A percentile compares a stretch with the other conserved stretches of the same genome.
phyloP scores from a whole-genome alignment of 2,888 invertebrate genomes.

The Protophormia terraenovae region DNA sequence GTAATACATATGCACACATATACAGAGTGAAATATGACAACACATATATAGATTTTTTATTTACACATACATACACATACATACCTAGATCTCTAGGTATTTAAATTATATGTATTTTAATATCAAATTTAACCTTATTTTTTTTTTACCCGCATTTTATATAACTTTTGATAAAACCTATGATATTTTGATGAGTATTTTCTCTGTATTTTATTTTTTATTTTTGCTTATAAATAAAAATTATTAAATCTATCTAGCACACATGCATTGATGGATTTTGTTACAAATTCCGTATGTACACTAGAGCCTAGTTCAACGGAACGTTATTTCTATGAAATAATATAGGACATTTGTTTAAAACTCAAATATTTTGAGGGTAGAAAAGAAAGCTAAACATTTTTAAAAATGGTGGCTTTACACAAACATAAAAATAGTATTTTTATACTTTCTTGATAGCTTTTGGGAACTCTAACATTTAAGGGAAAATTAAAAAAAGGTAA shows the following conservation, averaged over 20 bases:
- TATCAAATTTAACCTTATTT: background rate
- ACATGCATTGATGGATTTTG: background rate
- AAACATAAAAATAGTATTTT: too few relatives aligned
- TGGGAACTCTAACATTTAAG: too few relatives aligned
- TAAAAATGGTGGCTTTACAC: too few relatives aligned
- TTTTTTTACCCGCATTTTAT: background rate
- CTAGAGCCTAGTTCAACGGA: background rate
- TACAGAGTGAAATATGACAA: background rate
- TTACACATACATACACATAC: background rate
- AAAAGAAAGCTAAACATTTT: too few relatives aligned
- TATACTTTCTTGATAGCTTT: too few relatives aligned
- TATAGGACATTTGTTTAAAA: too few relatives aligned
- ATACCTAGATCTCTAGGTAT: background rate
- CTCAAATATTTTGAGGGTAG: too few relatives aligned
- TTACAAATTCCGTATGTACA: background rate
- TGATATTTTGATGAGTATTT: constrained; percentile 4
- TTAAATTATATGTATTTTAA: background rate
- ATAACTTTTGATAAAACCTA: background rate
- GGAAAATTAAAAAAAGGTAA: too few relatives aligned
- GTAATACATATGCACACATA: background rate
- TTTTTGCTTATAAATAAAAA: constrained; percentile 1
- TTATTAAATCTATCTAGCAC: constrained; percentile 5
- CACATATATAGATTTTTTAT: background rate
- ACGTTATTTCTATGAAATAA: too few relatives aligned
- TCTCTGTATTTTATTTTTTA: background rate